Percentiles rank a stretch among this genome's conserved stretches.
Conservation (phyloP, 2,888 invertebrate species). For the Synanthedon tipuliformis region DNA sequence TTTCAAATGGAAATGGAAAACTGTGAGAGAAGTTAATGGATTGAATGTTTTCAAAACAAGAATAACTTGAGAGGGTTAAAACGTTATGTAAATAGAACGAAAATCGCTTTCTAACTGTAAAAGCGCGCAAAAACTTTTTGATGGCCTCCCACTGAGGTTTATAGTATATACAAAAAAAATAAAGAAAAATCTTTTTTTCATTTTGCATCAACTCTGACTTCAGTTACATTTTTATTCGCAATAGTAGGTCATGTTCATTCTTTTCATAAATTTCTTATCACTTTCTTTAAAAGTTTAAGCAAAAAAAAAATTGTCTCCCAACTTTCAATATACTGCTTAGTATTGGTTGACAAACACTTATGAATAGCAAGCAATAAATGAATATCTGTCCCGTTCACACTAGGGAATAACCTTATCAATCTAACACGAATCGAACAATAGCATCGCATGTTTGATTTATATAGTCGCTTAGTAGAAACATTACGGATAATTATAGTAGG, state of each 20-base stretch:
- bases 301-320: no score
- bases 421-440: slow-evolving; percentile 70
- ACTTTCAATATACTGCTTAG: slow-evolving; percentile 24
- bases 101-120: slow-evolving; percentile 50
- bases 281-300: no score
- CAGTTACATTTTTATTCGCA: no score
- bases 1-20: slow-evolving; percentile 7
- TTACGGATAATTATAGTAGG: slow-evolving; percentile 65
- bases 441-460: slow-evolving; percentile 70
- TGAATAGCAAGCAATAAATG: slow-evolving; percentile 57
- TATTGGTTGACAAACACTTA: slow-evolving; percentile 33
- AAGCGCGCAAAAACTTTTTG: slow-evolving; percentile 51
- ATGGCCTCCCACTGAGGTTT: slow-evolving; percentile 31
- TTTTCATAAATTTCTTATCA: no score
- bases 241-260: no score
- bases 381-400: slow-evolving; percentile 66
- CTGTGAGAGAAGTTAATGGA: slow-evolving; percentile 28
- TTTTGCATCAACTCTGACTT: no score
- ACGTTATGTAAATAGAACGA: slow-evolving; percentile 47
- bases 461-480: slow-evolving; percentile 69
- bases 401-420: slow-evolving; percentile 67
- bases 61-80: slow-evolving; percentile 41
- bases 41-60: slow-evolving; percentile 40
- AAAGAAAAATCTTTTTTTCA: not conserved
- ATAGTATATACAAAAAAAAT: slow-evolving; percentile 21